Percentiles rank a stretch among this genome's conserved stretches.
These are phyloP conservation scores for Drosophila neonasuta DNA, from an alignment of 2,888 invertebrate genomes.

Conservation along the genomic window DNA sequence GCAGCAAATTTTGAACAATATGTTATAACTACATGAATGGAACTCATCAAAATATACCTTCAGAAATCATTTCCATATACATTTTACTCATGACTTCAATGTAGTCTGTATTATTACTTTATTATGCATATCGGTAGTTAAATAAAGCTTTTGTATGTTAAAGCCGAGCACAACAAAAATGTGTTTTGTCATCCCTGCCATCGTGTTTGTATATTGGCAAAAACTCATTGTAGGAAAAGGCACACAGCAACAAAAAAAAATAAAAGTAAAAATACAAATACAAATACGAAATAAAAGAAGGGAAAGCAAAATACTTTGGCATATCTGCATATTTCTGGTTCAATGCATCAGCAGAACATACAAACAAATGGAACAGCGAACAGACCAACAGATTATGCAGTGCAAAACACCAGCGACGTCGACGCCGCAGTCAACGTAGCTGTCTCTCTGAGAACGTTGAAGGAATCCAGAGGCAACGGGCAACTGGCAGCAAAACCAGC, in stretches of 20 bases:
- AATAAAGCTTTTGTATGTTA: constrained; percentile 1
- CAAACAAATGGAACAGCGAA: constrained; percentile 23
- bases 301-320: constrained; percentile 46
- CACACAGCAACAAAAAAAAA: constrained; percentile 14
- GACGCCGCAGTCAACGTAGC: background rate
- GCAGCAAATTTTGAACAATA: background rate
- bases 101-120: background rate
- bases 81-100: background rate
- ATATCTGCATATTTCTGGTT: constrained; percentile 76
- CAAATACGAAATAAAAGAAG: background rate
- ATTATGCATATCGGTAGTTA: background rate
- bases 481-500: constrained; percentile 3
- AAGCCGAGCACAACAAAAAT: background rate
- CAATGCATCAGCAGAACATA: constrained; percentile 62
- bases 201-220: background rate
- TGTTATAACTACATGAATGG: background rate
- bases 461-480: constrained; percentile 39
- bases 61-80: background rate
- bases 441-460: background rate
- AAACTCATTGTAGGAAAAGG: constrained; percentile 19
- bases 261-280: constrained; percentile 28
- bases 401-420: constrained; percentile 14
- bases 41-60: background rate
- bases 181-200: constrained; percentile 1
- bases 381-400: constrained; percentile 38